Base-by-base conservation (phyloP, 2,113 vertebrate species). In the Platanista minor region DNA sequence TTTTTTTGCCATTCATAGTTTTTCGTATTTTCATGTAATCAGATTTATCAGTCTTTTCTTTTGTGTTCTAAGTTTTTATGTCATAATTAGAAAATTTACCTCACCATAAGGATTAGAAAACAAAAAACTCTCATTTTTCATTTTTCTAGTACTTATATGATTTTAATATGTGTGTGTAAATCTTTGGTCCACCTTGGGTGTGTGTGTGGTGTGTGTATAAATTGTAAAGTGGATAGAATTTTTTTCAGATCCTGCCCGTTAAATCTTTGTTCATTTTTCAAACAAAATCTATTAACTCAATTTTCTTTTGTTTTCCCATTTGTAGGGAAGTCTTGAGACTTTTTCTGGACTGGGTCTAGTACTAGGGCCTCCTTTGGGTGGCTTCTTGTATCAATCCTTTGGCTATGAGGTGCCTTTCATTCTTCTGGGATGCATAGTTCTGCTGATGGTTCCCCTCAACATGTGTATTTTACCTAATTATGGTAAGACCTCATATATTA, bases 321-420 rank as follows among this genome's bases (percentile, higher is more conserved):
- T 97, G 97, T 97, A 99, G 99, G 99, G 99, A 36, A 99, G 95
- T 97, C 98, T 99, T 98, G 99, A 99, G 98, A 98, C 99, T 90
- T 99, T 99, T 59, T 83, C 99, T 84, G 99, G 99, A 20, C 98
- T 99, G 0, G 99, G 99, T 11, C 97, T 99, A 2, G 99, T 99
- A 4, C 66, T 99, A 36, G 99, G 99, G 1, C 99, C 99, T 0
- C 99, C 99, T 3, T 86, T 99, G 29, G 99, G 99, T 90, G 99
- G 99, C 9, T 99, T 99, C 98, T 98, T 99, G 61, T 99, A 99
- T 98, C 99, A 99, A 8, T 94, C 99, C 0, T 99, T 99, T 98
- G 99, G 99, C 81, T 99, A 99, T 36, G 98, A 99, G 97, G 81
- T 99, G 36, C 99, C 99, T 78, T 99, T 99, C 89, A 98, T 99